Percentiles rank a stretch among this genome's conserved stretches.
Evolutionary conservation across 2,113 vertebrate species (phyloP).

Genomic region (Pungitius pungitius): DNA sequence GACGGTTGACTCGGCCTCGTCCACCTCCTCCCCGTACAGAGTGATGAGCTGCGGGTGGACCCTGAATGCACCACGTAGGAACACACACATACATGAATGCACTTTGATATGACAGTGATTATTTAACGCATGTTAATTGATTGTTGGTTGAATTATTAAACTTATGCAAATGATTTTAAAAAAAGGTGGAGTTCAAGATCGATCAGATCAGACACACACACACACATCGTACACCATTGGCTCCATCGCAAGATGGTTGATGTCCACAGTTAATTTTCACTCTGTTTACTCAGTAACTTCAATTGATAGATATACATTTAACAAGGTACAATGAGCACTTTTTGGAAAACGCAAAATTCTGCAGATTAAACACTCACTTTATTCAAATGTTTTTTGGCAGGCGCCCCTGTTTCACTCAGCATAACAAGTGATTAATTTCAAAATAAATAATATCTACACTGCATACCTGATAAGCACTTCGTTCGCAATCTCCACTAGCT

Average conservation of each 20-base stretch:
- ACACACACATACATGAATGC: conserved; percentile 4
- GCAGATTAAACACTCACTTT: not conserved
- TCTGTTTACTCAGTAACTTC: not conserved
- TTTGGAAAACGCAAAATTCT: not conserved
- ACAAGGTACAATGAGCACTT: not conserved
- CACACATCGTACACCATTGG: too few species aligned
- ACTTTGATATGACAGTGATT: not conserved
- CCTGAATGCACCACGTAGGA: conserved; percentile 41
- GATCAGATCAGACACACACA: not conserved
- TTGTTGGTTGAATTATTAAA: not conserved
- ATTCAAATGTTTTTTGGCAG: not conserved
- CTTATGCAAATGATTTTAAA: not conserved
- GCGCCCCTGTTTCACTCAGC: not conserved
- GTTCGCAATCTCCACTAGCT: conserved; percentile 67
- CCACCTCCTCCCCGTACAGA: conserved; percentile 71
- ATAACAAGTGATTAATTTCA: not conserved
- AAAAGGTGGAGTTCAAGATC: not conserved
- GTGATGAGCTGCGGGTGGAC: conserved; percentile 71
- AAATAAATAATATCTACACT: not conserved
- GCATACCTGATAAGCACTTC: conserved; percentile 69
- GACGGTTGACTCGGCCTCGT: conserved; percentile 48
- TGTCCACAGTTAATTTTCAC: not conserved
- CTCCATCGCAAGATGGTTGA: too few species aligned
- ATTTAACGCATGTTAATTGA: not conserved
- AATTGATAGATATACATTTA: not conserved